These are phyloP conservation scores for Berghia stephanieae DNA, from an alignment of 1,140 invertebrate genomes.

Conservation along the genomic window DNA sequence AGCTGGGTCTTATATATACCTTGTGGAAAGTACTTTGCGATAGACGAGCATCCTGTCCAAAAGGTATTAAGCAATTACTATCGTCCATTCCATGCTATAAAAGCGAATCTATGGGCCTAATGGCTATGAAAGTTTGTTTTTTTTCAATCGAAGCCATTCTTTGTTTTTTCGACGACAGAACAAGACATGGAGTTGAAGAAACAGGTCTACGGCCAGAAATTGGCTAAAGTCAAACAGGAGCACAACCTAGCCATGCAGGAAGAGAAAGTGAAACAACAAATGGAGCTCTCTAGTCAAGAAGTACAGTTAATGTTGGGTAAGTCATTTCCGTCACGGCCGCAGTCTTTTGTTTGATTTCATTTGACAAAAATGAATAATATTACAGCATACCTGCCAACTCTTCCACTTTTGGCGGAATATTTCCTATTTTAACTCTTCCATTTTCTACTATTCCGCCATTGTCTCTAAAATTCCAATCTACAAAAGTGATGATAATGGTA, in stretches of 20 bases:
- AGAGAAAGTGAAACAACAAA: slow-evolving; percentile 29
- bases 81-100: no score
- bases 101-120: no score
- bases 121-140: background rate
- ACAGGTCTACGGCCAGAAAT: slow-evolving; percentile 43
- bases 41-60: no score
- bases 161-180: slow-evolving; percentile 35
- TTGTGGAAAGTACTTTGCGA: no score
- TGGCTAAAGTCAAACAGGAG: slow-evolving; percentile 38
- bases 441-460: no score
- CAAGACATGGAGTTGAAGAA: slow-evolving; percentile 41
- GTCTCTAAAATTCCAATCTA: no score
- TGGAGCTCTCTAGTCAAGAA: slow-evolving; percentile 31
- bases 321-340: background rate
- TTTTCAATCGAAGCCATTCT: background rate
- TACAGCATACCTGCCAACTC: background rate
- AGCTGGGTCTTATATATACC: no score
- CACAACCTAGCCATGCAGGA: slow-evolving; percentile 38
- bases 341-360: background rate
- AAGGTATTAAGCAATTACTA: no score
- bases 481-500: no score
- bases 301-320: slow-evolving; percentile 36
- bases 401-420: no score
- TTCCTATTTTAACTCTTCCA: no score
- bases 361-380: background rate